phyloP scores from a whole-genome alignment of 2,797 vertebrate genomes.

The Trachops cirrhosus region DNA sequence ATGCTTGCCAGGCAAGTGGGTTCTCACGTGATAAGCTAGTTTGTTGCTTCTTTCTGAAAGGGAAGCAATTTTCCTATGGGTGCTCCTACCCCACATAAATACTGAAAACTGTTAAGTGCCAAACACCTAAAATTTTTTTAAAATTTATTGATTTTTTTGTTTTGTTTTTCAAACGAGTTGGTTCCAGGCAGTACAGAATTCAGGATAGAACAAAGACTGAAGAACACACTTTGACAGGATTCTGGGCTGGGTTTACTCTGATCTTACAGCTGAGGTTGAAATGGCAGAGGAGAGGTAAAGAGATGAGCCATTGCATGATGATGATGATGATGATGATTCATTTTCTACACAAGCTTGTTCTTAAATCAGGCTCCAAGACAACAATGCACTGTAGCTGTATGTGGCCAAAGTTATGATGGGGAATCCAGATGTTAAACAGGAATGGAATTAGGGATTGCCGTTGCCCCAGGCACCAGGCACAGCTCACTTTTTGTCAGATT shows the following conservation, averaged over 20 bases:
- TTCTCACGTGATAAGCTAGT: neutral
- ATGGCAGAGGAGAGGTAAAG: neutral
- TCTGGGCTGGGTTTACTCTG: neutral
- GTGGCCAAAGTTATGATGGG: neutral
- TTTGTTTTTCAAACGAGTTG: neutral
- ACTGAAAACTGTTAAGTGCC: neutral
- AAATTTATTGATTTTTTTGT: neutral
- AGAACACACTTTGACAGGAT: neutral
- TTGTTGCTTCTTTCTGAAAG: neutral
- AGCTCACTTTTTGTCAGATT: neutral
- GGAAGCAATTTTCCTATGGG: neutral
- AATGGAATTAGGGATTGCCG: neutral
- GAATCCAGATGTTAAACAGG: neutral
- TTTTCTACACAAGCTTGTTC: neutral
- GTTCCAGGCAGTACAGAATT: neutral
- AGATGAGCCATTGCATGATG: neutral
- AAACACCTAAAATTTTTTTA: neutral
- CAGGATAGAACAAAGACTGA: neutral
- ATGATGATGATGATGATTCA: neutral
- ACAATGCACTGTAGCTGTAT: neutral
- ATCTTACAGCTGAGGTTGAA: neutral
- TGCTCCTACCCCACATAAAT: neutral
- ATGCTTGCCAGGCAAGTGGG: slow-evolving; percentile 96
- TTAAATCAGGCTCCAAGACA: neutral
- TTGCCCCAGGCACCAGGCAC: neutral